A percentile compares a stretch with the other conserved stretches of the same genome.
Conservation (phyloP, 2,113 vertebrate genomes). For the Gulo gulo region DNA sequence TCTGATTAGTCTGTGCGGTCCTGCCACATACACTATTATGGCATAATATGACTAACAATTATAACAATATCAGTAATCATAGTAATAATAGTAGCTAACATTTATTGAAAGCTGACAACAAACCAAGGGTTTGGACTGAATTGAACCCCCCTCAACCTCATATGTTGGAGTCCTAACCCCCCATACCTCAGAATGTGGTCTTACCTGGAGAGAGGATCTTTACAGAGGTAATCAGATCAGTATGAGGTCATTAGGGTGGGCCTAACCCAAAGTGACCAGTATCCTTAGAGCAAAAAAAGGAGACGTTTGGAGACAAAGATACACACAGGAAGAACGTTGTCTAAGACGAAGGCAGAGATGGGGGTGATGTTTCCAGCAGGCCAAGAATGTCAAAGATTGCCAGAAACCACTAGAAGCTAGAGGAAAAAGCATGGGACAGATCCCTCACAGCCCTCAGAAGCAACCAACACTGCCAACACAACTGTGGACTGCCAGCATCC, state of each 20-base stretch:
- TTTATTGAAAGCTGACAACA: not conserved
- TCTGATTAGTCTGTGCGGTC: not conserved
- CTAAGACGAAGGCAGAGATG: accelerated
- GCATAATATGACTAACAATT: accelerated
- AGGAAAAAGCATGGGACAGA: accelerated
- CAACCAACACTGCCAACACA: accelerated
- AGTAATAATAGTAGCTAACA: not conserved
- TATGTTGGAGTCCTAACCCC: not conserved
- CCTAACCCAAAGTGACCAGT: not conserved
- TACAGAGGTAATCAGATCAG: not conserved
- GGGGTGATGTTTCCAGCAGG: not conserved
- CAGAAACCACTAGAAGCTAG: not conserved
- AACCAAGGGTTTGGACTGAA: not conserved
- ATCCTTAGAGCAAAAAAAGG: not conserved
- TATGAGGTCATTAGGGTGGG: not conserved
- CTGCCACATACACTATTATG: accelerated
- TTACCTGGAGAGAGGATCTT: not conserved
- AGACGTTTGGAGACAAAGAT: not conserved
- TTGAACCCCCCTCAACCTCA: not conserved
- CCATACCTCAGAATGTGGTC: not conserved
- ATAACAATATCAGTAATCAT: not conserved
- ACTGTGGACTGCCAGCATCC: not conserved
- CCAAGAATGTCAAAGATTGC: not conserved
- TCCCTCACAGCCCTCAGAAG: not conserved
- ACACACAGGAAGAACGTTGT: accelerated